A percentile compares a stretch with the other conserved stretches of the same genome.
These are phyloP conservation scores for Petroica traversi DNA, from an alignment of 2,113 vertebrate species.

Conservation along the genomic window DNA sequence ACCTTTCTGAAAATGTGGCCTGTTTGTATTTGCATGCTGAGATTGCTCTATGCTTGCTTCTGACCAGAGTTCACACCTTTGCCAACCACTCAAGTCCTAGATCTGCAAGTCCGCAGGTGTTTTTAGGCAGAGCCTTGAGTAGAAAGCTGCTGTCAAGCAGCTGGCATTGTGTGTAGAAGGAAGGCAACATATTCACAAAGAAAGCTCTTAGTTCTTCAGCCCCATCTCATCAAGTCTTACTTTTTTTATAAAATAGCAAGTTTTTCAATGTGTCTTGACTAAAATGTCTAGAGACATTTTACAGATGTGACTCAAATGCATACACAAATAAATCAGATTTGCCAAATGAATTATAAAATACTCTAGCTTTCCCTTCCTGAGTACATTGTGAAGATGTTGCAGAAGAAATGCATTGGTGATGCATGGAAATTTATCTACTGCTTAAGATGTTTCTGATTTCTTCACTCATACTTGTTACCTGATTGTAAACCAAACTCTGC, in stretches of 20 bases:
- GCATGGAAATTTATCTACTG: background rate
- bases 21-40: background rate
- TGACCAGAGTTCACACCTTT: background rate
- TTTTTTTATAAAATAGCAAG: background rate
- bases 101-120: background rate
- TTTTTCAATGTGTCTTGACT: background rate
- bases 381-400: background rate
- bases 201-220: background rate
- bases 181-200: background rate
- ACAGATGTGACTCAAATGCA: background rate
- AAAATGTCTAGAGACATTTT: background rate
- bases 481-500: background rate
- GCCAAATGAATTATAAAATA: background rate
- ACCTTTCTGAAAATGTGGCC: background rate
- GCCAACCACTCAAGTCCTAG: background rate
- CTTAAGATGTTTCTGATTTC: background rate
- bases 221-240: background rate
- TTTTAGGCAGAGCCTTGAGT: background rate
- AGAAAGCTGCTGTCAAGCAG: background rate
- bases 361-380: background rate
- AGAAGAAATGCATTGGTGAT: background rate
- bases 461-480: background rate
- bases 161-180: background rate
- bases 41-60: background rate
- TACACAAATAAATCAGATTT: background rate